Conservation (phyloP, 2,888 invertebrate genomes). For the Cerastoderma edule region DNA sequence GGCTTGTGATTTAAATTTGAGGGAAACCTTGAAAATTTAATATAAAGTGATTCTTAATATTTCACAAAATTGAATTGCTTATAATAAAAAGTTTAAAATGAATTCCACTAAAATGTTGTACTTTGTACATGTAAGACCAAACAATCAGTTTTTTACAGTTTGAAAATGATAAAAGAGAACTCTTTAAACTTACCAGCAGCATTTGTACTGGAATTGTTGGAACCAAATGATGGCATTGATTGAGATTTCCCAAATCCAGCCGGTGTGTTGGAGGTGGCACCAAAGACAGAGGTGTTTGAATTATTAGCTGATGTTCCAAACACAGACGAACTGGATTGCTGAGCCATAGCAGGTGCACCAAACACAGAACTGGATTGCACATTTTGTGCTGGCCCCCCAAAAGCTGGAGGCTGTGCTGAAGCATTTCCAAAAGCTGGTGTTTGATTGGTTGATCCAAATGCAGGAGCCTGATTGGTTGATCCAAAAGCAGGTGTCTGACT, state of each 20-base stretch:
- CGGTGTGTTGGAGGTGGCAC: constrained; percentile 34
- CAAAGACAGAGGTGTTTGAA: constrained; percentile 41
- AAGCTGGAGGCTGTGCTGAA: constrained; percentile 12
- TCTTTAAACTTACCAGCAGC: no score
- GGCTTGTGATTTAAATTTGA: no score
- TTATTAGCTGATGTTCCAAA: constrained; percentile 25
- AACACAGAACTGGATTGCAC: constrained; percentile 1
- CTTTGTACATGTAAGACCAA: no score
- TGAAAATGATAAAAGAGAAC: no score
- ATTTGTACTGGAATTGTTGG: constrained; percentile 22
- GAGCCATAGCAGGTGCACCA: constrained; percentile 9
- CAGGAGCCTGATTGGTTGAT: constrained; percentile 24
- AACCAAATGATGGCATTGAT: constrained; percentile 53
- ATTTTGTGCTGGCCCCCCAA: constrained; percentile 14
- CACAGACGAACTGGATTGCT: constrained; percentile 3
- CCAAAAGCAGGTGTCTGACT: constrained; percentile 45
- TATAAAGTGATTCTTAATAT: no score
- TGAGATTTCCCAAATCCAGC: constrained; percentile 53
- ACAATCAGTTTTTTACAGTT: no score
- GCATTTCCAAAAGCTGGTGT: constrained; percentile 32
- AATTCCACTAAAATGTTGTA: no score
- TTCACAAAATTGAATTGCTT: no score
- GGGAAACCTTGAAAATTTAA: no score
- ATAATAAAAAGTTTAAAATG: no score
- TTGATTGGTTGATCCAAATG: constrained; percentile 45